Evolutionary conservation across 2,113 vertebrate species (phyloP).

Genomic region (Strigops habroptila): DNA sequence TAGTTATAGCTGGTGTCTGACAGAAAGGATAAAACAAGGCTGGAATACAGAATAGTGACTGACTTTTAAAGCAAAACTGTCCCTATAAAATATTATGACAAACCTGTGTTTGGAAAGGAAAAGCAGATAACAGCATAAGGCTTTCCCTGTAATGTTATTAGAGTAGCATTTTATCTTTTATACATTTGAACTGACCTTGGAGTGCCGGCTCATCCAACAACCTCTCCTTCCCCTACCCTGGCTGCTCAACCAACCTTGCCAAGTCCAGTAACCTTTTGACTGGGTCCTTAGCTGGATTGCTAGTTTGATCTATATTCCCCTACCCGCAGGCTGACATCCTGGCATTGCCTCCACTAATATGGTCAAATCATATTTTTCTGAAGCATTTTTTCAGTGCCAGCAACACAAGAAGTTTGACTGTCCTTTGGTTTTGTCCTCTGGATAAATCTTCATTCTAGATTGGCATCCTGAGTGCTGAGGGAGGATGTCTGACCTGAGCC

Average conservation of each 20-base stretch:
- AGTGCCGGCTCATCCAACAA: neutral
- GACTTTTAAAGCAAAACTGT: neutral
- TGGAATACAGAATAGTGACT: neutral
- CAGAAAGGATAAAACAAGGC: neutral
- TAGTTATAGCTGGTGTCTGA: neutral
- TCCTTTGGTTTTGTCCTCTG: neutral
- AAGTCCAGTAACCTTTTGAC: neutral
- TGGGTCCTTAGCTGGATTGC: neutral
- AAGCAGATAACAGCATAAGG: neutral
- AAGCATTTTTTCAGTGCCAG: neutral
- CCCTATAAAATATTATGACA: neutral
- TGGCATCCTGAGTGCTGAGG: neutral
- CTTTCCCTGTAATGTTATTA: neutral
- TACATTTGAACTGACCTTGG: neutral
- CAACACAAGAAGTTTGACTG: neutral
- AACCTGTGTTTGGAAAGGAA: neutral
- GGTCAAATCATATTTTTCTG: neutral
- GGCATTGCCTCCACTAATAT: neutral
- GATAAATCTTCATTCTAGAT: neutral
- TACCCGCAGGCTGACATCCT: rapidly evolving
- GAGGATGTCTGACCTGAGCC: neutral
- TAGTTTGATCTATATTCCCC: neutral
- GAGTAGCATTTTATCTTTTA: neutral
- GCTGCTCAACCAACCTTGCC: neutral
- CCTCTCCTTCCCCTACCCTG: neutral